phyloP scores from a whole-genome alignment of 2,113 vertebrate genomes.

The Holacanthus passer region DNA sequence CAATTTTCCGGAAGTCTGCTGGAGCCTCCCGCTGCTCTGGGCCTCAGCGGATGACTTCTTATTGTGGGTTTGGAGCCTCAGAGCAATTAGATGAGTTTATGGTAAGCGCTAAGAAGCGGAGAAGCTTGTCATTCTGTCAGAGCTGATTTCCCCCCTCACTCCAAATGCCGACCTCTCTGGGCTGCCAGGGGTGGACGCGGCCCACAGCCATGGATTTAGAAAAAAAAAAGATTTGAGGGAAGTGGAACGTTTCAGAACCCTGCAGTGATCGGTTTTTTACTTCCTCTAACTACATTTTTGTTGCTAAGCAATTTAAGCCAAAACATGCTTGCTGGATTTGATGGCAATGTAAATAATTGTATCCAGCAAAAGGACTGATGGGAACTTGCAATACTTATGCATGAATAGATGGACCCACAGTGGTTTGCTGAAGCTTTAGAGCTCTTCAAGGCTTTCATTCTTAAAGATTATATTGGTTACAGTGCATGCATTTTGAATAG shows the following conservation, averaged over 20 bases:
- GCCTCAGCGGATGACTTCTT: constrained; percentile 77
- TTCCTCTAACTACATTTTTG: constrained; percentile 54
- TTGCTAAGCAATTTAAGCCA: constrained; percentile 40
- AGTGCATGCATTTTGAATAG: neutral
- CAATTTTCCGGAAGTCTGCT: constrained; percentile 75
- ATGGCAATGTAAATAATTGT: constrained; percentile 19
- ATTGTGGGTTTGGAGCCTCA: constrained; percentile 79
- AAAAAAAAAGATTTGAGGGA: constrained; percentile 20
- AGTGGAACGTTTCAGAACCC: constrained; percentile 54
- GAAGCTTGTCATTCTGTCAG: constrained; percentile 82
- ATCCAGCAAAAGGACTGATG: constrained; percentile 9
- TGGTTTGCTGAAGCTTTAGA: neutral
- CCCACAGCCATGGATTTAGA: constrained; percentile 35
- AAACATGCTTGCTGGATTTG: constrained; percentile 43
- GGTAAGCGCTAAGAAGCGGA: constrained; percentile 78
- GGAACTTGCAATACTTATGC: neutral
- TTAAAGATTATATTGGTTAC: neutral
- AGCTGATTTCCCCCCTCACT: constrained; percentile 73
- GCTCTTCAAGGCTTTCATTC: neutral
- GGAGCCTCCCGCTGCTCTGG: constrained; percentile 68
- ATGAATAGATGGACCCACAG: neutral
- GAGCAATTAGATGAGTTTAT: constrained; percentile 84
- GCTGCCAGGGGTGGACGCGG: constrained; percentile 63
- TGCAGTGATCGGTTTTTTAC: constrained; percentile 48
- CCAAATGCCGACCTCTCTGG: constrained; percentile 60